Conservation (phyloP, 1,140 invertebrate species). For the Gerris buenoi region DNA sequence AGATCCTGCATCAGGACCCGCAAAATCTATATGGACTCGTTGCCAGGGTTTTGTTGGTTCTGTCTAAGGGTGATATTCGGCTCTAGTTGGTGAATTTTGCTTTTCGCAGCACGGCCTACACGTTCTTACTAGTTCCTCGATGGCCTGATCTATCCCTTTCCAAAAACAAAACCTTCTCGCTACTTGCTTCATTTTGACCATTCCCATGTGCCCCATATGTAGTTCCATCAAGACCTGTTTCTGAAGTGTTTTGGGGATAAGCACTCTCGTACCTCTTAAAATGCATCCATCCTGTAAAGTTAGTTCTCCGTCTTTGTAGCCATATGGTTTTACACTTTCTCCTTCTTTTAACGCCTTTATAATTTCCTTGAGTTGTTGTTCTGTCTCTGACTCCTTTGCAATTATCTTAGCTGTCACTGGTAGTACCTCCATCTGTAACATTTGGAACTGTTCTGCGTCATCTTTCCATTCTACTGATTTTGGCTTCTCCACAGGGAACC, state of each 20-base stretch:
- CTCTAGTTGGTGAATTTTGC: too few species aligned
- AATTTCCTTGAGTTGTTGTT: too few species aligned
- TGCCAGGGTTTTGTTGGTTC: too few species aligned
- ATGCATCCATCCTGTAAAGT: constrained; percentile 2
- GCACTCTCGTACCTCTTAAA: background rate
- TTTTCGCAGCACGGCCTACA: constrained; percentile 22
- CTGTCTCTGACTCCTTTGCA: too few species aligned
- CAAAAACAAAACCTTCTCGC: constrained; percentile 20
- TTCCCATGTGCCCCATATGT: constrained; percentile 19
- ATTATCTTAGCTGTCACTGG: too few species aligned
- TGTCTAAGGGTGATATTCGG: too few species aligned
- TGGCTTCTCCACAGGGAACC: constrained; percentile 16
- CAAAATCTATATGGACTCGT: too few species aligned
- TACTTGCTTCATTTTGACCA: too few species aligned
- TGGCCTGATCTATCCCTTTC: constrained; percentile 21
- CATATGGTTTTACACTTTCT: too few species aligned
- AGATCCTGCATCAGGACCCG: too few species aligned
- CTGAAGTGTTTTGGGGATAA: constrained; percentile 9
- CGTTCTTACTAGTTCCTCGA: constrained; percentile 20
- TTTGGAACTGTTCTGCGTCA: background rate
- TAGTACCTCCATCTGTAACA: background rate
- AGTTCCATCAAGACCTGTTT: constrained; percentile 10
- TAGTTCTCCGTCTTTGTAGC: too few species aligned
- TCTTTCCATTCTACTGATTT: background rate
- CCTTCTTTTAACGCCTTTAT: too few species aligned